phyloP scores from a whole-genome alignment of 2,113 vertebrate genomes.

The Oncorhynchus tshawytscha region DNA sequence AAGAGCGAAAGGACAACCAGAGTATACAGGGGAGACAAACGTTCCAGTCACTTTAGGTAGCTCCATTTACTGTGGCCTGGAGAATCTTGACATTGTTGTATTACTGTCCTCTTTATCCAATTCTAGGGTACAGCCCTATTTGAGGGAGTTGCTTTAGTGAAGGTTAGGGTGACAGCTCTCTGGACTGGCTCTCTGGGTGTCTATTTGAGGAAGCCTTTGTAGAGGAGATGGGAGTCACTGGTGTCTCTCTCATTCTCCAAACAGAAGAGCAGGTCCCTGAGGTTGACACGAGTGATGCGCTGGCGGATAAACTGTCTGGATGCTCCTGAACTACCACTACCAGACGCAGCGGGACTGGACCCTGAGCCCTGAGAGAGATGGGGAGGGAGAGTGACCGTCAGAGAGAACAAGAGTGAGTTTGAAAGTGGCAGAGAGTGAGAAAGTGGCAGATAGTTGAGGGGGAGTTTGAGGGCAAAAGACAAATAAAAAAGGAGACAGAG shows the following conservation, averaged over 20 bases:
- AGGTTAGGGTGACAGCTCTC: conserved; percentile 37
- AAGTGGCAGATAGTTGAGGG: too few relatives aligned
- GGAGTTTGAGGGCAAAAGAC: too few relatives aligned
- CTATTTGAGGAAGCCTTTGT: conserved; percentile 98
- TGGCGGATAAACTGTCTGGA: conserved; percentile 91
- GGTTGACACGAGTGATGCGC: conserved; percentile 98
- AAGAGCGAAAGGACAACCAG: conserved; percentile 20
- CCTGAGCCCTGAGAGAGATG: conserved; percentile 79
- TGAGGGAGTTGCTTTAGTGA: conserved; percentile 22
- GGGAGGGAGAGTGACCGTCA: too few relatives aligned
- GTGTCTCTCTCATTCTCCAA: conserved; percentile 94
- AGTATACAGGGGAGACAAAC: not conserved
- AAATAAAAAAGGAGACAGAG: not conserved
- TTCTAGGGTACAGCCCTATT: conserved; percentile 19
- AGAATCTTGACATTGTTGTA: conserved; percentile 33
- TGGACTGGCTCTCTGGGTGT: conserved; percentile 36
- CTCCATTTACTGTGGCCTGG: conserved; percentile 34
- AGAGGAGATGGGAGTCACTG: conserved; percentile 96
- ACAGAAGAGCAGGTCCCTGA: conserved; percentile 99
- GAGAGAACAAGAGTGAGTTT: too few relatives aligned
- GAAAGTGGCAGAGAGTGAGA: too few relatives aligned
- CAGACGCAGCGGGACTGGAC: conserved; percentile 77
- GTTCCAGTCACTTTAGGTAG: not conserved
- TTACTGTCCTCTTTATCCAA: conserved; percentile 13
- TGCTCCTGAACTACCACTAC: conserved; percentile 79